Conservation (phyloP, 1,140 invertebrate species). For the Caenorhabditis latens region DNA sequence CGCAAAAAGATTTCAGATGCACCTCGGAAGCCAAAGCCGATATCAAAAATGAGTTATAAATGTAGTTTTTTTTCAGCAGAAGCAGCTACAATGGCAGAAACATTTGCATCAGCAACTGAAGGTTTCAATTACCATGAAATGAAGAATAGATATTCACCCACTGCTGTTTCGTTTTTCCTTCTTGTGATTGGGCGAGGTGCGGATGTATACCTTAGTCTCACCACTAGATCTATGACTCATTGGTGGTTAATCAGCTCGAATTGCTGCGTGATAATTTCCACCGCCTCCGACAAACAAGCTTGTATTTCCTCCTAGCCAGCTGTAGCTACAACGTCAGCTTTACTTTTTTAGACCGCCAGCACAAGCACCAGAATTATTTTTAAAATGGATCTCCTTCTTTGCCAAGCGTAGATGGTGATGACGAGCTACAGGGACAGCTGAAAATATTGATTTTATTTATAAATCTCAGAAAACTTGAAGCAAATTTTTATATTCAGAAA, state of each 20-base stretch:
- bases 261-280: neutral
- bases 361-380: neutral
- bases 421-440: slow-evolving; percentile 4
- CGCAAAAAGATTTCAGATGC: too few species aligned
- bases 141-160: neutral
- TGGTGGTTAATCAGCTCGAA: neutral
- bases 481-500: too few species aligned
- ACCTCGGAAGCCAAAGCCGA: too few species aligned
- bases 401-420: neutral
- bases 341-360: neutral
- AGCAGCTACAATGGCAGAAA: too few species aligned
- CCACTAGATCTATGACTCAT: slow-evolving; percentile 29
- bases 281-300: too few species aligned
- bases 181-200: neutral
- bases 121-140: too few species aligned
- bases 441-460: neutral
- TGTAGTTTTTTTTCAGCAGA: too few species aligned
- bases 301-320: too few species aligned
- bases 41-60: too few species aligned
- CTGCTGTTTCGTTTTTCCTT: slow-evolving; percentile 10
- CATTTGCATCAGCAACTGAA: too few species aligned
- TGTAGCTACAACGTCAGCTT: too few species aligned
- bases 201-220: slow-evolving; percentile 8
- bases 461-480: too few species aligned
- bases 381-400: neutral